Percentiles rank a stretch among this genome's conserved stretches.
These are phyloP conservation scores for Tyrannus savana DNA, from an alignment of 2,113 vertebrate species.

Conservation along the genomic window DNA sequence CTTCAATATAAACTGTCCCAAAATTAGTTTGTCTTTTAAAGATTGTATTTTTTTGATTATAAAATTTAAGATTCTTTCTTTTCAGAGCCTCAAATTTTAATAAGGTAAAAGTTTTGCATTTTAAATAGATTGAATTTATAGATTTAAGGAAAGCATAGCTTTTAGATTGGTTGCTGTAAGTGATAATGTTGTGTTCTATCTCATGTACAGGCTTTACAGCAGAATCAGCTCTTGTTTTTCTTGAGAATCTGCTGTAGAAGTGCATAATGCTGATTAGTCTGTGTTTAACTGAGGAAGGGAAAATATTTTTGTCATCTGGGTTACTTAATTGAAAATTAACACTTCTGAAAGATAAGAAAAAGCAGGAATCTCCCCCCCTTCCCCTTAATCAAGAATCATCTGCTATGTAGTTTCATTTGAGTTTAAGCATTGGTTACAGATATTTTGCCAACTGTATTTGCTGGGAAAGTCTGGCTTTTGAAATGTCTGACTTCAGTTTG, in stretches of 20 bases:
- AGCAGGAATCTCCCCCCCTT: background rate
- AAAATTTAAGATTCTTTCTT: background rate
- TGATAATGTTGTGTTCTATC: background rate
- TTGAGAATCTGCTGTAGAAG: background rate
- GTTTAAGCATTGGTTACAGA: background rate
- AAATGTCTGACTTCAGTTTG: background rate
- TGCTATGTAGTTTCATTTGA: background rate
- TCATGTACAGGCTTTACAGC: background rate
- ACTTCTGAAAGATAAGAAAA: background rate
- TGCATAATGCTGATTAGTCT: background rate
- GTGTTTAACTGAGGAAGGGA: background rate
- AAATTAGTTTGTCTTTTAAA: background rate
- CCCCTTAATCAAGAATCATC: background rate
- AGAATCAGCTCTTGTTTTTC: background rate
- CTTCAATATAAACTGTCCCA: background rate
- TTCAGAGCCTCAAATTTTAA: background rate
- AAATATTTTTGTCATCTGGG: background rate
- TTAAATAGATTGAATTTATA: background rate
- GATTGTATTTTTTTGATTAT: background rate
- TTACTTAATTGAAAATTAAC: background rate
- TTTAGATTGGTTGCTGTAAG: background rate
- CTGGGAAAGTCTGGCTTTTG: background rate
- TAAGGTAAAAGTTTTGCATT: background rate
- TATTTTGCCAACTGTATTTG: background rate
- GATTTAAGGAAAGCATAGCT: background rate